Evolutionary conservation across 2,113 vertebrate genomes (phyloP).

Genomic region (Gadus chalcogrammus): DNA sequence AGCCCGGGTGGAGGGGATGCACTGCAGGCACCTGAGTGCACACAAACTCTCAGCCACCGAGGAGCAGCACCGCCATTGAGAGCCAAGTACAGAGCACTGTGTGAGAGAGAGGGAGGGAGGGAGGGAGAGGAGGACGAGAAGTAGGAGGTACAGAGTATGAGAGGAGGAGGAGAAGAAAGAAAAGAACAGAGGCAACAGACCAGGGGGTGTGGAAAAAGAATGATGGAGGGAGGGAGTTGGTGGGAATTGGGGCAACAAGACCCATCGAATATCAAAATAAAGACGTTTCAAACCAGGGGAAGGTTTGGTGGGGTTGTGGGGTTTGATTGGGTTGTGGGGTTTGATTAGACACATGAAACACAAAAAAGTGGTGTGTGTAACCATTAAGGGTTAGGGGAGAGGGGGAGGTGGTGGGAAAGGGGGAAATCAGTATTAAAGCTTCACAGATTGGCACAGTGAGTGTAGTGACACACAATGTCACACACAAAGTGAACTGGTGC

Average conservation of each 20-base stretch:
- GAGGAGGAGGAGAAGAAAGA: conserved; percentile 21
- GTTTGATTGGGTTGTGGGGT: too few species aligned
- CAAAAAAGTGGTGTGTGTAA: conserved; percentile 44
- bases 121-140: conserved; percentile 81
- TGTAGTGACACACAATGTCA: conserved; percentile 61
- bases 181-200: conserved; percentile 75
- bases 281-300: conserved; percentile 26
- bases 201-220: conserved; percentile 23
- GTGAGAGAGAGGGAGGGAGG: conserved; percentile 93
- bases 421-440: conserved; percentile 78
- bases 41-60: conserved; percentile 99
- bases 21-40: conserved; percentile 99
- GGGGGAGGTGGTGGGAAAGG: conserved; percentile 47
- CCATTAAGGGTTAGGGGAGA: conserved; percentile 58
- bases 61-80: conserved; percentile 99
- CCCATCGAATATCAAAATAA: conserved; percentile 22
- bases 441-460: conserved; percentile 71
- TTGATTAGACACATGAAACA: conserved; percentile 38
- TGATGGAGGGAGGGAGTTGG: conserved; percentile 27
- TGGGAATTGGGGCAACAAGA: conserved; percentile 28
- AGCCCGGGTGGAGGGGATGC: conserved; percentile 99
- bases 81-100: conserved; percentile 99
- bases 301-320: conserved; percentile 10
- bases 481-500: conserved; percentile 48
- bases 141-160: conserved; percentile 76